phyloP scores from a whole-genome alignment of 2,797 vertebrate genomes.

The Pipistrellus nathusii region DNA sequence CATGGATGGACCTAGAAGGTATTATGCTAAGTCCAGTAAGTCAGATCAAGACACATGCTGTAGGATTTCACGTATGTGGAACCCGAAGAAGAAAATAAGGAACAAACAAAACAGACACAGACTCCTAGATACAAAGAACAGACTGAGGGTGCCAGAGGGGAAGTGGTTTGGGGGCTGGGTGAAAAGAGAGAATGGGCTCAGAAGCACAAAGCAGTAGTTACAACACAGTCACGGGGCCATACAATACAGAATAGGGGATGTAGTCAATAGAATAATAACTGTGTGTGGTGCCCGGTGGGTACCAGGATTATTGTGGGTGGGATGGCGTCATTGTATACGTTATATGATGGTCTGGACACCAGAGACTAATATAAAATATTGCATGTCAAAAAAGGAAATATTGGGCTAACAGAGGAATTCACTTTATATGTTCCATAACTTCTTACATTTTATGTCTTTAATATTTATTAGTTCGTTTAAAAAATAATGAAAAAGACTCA shows the following conservation, averaged over 20 bases:
- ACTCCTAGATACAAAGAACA: neutral
- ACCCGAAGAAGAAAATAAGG: neutral
- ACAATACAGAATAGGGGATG: neutral
- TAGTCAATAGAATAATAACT: neutral
- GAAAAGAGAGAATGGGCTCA: neutral
- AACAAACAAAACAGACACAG: neutral
- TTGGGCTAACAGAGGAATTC: neutral
- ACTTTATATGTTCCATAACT: neutral
- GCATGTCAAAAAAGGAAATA: neutral
- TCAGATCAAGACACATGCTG: neutral
- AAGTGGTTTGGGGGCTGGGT: neutral
- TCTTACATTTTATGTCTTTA: neutral
- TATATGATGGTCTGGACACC: neutral
- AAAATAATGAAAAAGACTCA: neutral
- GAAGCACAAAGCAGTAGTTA: neutral
- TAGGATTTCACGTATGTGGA: neutral
- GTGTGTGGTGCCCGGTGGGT: neutral
- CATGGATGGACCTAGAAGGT: neutral
- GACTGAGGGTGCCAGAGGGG: neutral
- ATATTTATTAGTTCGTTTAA: neutral
- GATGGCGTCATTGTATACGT: neutral
- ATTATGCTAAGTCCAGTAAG: neutral
- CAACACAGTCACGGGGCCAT: neutral
- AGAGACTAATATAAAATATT: neutral
- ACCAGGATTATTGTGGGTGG: neutral